phyloP scores from a whole-genome alignment of 2,797 vertebrate genomes.

The Gallirallus australis region DNA sequence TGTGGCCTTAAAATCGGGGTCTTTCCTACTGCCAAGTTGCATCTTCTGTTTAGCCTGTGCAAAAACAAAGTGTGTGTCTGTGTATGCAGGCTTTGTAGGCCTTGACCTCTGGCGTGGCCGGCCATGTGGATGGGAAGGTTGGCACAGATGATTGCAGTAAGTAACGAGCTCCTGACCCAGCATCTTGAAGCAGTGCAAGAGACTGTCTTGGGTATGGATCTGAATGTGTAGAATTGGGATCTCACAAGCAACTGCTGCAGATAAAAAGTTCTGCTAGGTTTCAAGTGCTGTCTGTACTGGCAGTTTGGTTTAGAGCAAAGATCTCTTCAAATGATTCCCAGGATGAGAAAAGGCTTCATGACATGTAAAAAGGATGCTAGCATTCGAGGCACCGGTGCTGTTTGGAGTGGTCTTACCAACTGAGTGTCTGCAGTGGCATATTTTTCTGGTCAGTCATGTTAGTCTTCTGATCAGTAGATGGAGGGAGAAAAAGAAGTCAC shows the following conservation, averaged over 20 bases:
- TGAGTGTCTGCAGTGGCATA: background rate
- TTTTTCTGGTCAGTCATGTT: background rate
- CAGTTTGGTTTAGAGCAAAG: background rate
- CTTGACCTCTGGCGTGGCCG: background rate
- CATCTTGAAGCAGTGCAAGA: background rate
- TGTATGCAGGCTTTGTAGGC: background rate
- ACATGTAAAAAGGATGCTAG: background rate
- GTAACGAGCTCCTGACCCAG: background rate
- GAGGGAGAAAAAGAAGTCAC: background rate
- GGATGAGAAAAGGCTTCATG: background rate
- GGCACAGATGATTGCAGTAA: background rate
- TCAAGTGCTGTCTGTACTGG: background rate
- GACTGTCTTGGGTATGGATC: background rate
- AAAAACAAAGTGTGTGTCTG: background rate
- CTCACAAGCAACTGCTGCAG: background rate
- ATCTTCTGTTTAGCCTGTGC: background rate
- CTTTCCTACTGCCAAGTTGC: no score
- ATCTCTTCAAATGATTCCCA: background rate
- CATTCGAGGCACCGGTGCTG: background rate
- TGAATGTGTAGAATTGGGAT: background rate
- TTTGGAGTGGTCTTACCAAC: background rate
- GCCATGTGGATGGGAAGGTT: background rate
- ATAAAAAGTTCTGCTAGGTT: background rate
- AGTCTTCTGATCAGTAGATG: background rate
- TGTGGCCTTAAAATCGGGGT: background rate